Conservation (phyloP, 2,888 invertebrate genomes). For the Electrophaes corylata region DNA sequence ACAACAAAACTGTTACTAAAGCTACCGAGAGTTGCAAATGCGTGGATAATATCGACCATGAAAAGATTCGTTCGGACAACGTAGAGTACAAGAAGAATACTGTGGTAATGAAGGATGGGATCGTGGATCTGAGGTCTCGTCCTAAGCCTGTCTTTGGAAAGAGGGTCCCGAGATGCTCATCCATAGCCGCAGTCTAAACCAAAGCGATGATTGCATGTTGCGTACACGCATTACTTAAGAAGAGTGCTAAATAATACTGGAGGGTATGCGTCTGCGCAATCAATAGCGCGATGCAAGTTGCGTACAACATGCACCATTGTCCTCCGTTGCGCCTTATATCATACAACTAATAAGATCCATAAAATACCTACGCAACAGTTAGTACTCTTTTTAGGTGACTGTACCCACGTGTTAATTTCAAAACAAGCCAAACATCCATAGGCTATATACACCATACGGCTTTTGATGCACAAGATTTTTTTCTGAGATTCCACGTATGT, state of each 20-base stretch:
- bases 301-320: too few relatives aligned
- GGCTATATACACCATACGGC: too few relatives aligned
- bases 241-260: too few relatives aligned
- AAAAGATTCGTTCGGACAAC: slow-evolving; percentile 50
- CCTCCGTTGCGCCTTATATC: background rate
- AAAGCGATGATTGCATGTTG: background rate
- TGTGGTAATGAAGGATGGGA: slow-evolving; percentile 64
- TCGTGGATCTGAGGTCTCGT: slow-evolving; percentile 38
- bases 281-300: too few relatives aligned
- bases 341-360: background rate
- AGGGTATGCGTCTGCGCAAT: too few relatives aligned
- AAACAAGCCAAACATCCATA: background rate
- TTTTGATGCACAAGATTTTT: too few relatives aligned
- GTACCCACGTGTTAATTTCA: background rate
- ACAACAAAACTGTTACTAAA: slow-evolving; percentile 43
- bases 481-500: too few relatives aligned
- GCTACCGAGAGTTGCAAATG: slow-evolving; percentile 43
- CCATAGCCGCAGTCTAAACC: slow-evolving; percentile 60
- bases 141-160: background rate
- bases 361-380: too few relatives aligned
- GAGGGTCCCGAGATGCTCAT: slow-evolving; percentile 36
- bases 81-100: slow-evolving; percentile 44
- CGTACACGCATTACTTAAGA: too few relatives aligned
- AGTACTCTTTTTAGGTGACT: too few relatives aligned
- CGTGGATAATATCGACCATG: slow-evolving; percentile 40